Base-by-base conservation (phyloP, 2,888 invertebrate genomes). In the Siphlonurus alternatus region DNA sequence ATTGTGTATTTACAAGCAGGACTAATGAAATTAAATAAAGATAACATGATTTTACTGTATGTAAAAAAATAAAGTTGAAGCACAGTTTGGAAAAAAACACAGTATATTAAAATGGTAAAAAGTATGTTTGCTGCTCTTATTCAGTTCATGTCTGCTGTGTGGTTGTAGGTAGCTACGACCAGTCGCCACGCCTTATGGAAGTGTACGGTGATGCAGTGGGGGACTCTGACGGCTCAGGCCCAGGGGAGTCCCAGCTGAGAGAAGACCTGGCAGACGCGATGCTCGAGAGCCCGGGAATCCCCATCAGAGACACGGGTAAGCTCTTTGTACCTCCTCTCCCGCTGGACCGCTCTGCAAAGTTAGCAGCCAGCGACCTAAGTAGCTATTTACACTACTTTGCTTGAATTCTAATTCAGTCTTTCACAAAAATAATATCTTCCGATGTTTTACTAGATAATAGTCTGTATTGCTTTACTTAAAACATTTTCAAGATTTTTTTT, bases 261-360 rank as follows among this genome's bases (percentile, higher is more conserved):
- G 93, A 94, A 74, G 93, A 93, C 76, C 80, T 95, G 63, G 95
- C 94, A 0, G 95, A 95, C 73, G 95, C 95, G 63, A 95, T 95
- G 95, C 81, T 90, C 70, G 95, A 95, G 73, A 85, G 86, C 22
- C 84, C 87, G 5, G 79, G 79, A 15, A 75, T 78, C 38, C 73
- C 76, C 15, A 73, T 76, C 67, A 72, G 76, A 69, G 76, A 75
- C 38, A 73, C 76, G 73, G 77, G 78, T 77, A 74, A 69, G 67
- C 59, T 59, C 61, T n/a, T 19, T 38, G 7, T 53, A 7, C 53
- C 54, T 2, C 53, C 60, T 61, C 19, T 5, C 25, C 22, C 15
- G n/a, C n/a, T n/a, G n/a, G n/a, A n/a, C n/a, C n/a, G n/a, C n/a
- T n/a, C n/a, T n/a, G 15, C 59, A n/a, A 15, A 20, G 15, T 15